Evolutionary conservation across 2,113 vertebrate species (phyloP).

Genomic region (Epinephelus lanceolatus): DNA sequence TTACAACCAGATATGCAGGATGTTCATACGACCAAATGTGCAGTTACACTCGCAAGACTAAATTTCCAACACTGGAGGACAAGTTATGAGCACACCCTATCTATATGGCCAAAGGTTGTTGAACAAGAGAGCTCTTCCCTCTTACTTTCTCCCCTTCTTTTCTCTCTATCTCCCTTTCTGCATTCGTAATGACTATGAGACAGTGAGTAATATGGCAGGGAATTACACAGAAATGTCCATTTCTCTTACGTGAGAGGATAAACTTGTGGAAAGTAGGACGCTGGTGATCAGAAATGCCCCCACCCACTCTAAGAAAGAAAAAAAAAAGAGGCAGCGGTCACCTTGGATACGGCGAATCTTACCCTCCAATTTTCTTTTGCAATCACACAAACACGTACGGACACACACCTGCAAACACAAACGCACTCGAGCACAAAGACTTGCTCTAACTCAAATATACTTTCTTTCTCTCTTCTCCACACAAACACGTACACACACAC

Average conservation of each 20-base stretch:
- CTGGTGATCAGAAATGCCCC: conserved; percentile 53
- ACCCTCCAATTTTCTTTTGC: conserved; percentile 58
- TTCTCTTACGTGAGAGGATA: conserved; percentile 48
- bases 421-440: conserved; percentile 42
- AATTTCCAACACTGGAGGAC: not conserved
- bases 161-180: not conserved
- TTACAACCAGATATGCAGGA: not conserved
- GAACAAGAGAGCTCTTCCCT: not conserved
- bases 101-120: conserved; percentile 8
- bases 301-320: conserved; percentile 24
- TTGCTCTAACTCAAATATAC: conserved; percentile 47
- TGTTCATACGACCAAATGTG: not conserved
- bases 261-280: conserved; percentile 65
- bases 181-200: conserved; percentile 46
- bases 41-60: not conserved
- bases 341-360: conserved; percentile 63
- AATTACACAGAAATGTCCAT: conserved; percentile 59
- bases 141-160: not conserved
- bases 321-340: conserved; percentile 43
- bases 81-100: not conserved
- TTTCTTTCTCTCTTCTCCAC: conserved; percentile 6
- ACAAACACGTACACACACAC: conserved; percentile 10
- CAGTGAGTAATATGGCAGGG: conserved; percentile 58
- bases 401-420: conserved; percentile 43
- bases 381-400: conserved; percentile 43